Evolutionary conservation across 2,113 vertebrate genomes (phyloP), one percentile per base, ranked within the genome.

Genomic region (Amia ocellicauda): DNA sequence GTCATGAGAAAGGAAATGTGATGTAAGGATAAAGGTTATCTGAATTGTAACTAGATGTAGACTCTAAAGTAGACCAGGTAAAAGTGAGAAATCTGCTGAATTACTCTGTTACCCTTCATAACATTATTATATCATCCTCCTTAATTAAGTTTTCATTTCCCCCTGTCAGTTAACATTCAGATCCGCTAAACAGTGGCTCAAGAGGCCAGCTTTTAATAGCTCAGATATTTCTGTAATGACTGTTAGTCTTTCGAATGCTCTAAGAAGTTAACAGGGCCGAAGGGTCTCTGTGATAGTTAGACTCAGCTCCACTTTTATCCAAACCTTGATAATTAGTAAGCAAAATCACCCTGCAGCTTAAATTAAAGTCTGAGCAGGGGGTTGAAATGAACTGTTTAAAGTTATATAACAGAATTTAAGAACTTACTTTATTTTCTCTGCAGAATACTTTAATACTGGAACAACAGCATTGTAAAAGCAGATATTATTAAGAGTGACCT

Each of bases 151-250:
- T 16, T 26, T 56, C 24, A 7, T 56, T 56, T 56, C 23, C 53
- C 31, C n/a, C 53, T 29, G 53, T 19, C 53, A 19, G 29, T 56
- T 56, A 56, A 31, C 13, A n/a, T n/a, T 56, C 53, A 26, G 29
- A 56, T 56, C 53, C 26, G 31, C 11, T 36, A n/a, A 28, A 16
- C 27, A 56, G 29, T 28, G 22, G 27, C 27, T 29, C 16, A 11
- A n/a, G 53, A 56, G 53, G 29, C n/a, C 8, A 28, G 53, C 11
- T 14, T 56, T 28, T 56, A 56, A 56, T 56, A 26, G 29, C 53
- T 56, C 53, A n/a, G 0, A 56, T 56, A 17, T 31, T 28, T 28
- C 27, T n/a, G 19, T 29, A 56, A 56, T 56, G 26, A 17, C 53
- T 29, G 26, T n/a, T 28, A 56, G 27, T 56, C 53, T 28, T 56